phyloP scores from a whole-genome alignment of 2,113 vertebrate species.

The Limnothrissa miodon region DNA sequence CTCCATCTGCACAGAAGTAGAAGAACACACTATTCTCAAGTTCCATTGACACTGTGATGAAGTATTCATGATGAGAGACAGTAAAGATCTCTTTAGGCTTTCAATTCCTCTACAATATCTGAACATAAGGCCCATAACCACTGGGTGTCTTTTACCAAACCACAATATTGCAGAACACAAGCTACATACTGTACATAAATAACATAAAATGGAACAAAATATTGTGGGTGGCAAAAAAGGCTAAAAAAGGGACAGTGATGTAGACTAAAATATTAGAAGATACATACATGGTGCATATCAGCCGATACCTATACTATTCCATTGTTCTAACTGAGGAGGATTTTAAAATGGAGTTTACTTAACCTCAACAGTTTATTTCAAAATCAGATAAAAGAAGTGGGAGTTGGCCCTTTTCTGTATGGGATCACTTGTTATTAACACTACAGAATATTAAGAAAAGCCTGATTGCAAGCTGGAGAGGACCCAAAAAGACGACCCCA shows the following conservation, averaged over 20 bases:
- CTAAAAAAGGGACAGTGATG: not conserved
- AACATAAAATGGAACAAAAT: not conserved
- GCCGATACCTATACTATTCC: not conserved
- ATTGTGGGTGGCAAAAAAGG: not conserved
- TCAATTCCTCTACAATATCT: not conserved
- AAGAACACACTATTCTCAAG: not conserved
- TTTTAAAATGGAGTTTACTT: too few relatives aligned
- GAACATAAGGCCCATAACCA: not conserved
- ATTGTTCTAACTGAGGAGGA: too few relatives aligned
- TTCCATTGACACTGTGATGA: not conserved
- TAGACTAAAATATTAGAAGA: not conserved
- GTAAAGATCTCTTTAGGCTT: not conserved
- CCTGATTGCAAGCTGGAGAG: too few relatives aligned
- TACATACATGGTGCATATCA: not conserved
- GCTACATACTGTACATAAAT: not conserved
- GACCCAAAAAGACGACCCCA: too few relatives aligned
- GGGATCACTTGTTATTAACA: too few relatives aligned
- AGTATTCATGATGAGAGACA: not conserved
- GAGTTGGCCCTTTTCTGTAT: too few relatives aligned
- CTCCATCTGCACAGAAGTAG: not conserved
- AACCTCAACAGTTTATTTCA: too few relatives aligned
- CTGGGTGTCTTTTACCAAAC: not conserved
- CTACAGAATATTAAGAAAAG: too few relatives aligned
- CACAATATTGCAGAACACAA: not conserved
- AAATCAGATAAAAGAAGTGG: too few relatives aligned